Evolutionary conservation across 2,888 invertebrate genomes (phyloP).

Genomic region (Euproctis similis): DNA sequence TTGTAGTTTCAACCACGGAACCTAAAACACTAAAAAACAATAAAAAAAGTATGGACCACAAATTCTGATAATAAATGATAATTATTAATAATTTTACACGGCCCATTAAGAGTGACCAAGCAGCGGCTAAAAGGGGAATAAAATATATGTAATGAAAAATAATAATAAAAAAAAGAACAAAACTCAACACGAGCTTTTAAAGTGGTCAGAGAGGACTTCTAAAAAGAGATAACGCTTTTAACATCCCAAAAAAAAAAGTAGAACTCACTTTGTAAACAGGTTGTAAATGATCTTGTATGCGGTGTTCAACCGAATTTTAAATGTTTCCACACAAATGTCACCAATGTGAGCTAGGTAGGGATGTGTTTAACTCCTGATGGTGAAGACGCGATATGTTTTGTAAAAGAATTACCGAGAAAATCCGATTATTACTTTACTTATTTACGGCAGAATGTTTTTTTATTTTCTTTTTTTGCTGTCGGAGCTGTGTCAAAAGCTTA

Average conservation of each 20-base stretch:
- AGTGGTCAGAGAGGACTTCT: constrained; percentile 57
- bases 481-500: too few species aligned
- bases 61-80: constrained; percentile 18
- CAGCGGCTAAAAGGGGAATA: constrained; percentile 26
- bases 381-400: too few species aligned
- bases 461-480: too few species aligned
- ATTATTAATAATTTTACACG: constrained; percentile 56
- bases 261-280: constrained; percentile 59
- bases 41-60: constrained; percentile 5
- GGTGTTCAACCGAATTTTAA: constrained; percentile 31
- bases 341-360: constrained; percentile 22
- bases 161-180: constrained; percentile 10
- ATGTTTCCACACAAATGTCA: constrained; percentile 26
- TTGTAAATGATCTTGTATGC: constrained; percentile 56
- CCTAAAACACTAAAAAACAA: too few species aligned
- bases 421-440: too few species aligned
- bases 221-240: constrained; percentile 57
- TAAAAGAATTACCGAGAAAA: too few species aligned
- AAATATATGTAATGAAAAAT: constrained; percentile 6
- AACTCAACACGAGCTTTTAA: constrained; percentile 47
- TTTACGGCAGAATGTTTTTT: too few species aligned
- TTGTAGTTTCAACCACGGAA: too few species aligned
- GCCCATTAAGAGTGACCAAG: constrained; percentile 45
- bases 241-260: constrained; percentile 54
- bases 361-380: constrained; percentile 5